Conservation (phyloP, 1,140 invertebrate genomes). For the Rhopalosiphum maidis region DNA sequence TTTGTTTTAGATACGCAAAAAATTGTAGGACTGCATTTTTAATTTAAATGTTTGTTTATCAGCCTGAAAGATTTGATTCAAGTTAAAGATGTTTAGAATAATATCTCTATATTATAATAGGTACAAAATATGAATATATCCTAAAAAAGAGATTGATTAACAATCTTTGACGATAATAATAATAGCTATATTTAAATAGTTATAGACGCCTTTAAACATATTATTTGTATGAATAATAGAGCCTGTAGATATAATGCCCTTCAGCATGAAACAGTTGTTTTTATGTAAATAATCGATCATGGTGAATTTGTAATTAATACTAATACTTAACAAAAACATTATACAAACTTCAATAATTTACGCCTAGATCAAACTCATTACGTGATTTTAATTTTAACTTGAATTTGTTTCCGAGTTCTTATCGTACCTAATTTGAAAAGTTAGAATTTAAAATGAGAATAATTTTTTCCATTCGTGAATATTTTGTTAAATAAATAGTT, state of each 20-base stretch:
- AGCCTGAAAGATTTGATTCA: neutral
- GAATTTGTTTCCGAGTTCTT: neutral
- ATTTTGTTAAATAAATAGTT: neutral
- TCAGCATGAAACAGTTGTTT: neutral
- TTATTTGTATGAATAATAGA: neutral
- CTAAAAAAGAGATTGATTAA: neutral
- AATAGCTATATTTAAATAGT: neutral
- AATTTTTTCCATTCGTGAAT: neutral
- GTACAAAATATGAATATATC: neutral
- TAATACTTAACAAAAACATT: neutral
- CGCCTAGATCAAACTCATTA: neutral
- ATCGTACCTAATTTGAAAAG: neutral
- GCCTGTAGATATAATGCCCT: neutral
- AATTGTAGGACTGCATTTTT: neutral
- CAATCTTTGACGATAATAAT: neutral
- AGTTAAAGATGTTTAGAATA: neutral
- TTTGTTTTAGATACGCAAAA: neutral
- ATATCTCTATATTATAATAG: neutral
- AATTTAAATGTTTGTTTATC: neutral
- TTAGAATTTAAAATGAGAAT: neutral
- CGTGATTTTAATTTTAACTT: neutral
- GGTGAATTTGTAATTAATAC: neutral
- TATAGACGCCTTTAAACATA: neutral
- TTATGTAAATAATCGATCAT: neutral
- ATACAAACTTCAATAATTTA: neutral